Conservation (phyloP, 1,140 invertebrate genomes). For the Microplitis mediator region DNA sequence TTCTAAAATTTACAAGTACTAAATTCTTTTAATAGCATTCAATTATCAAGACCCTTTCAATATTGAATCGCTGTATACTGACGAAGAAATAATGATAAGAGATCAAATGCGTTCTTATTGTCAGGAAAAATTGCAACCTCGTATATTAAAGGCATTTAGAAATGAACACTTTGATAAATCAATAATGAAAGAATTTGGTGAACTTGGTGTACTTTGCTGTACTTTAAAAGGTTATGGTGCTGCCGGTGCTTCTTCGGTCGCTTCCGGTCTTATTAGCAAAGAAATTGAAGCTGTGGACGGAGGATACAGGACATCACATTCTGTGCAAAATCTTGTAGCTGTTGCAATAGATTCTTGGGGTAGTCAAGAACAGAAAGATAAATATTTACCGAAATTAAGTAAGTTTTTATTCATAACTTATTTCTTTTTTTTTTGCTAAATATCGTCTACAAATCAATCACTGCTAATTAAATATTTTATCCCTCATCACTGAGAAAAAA, state of each 20-base stretch:
- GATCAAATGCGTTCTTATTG: constrained; percentile 90
- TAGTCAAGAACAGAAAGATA: constrained; percentile 86
- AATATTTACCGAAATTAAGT: constrained; percentile 85
- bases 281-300: constrained; percentile 92
- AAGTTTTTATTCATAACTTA: constrained; percentile 9
- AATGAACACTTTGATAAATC: constrained; percentile 88
- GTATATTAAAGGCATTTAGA: constrained; percentile 87
- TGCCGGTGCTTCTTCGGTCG: constrained; percentile 89
- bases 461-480: too few relatives aligned
- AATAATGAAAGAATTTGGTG: constrained; percentile 90
- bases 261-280: constrained; percentile 92
- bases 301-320: constrained; percentile 90
- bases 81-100: constrained; percentile 90
- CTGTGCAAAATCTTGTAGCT: constrained; percentile 97
- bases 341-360: constrained; percentile 91
- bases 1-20: too few relatives aligned
- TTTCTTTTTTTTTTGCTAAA: background rate
- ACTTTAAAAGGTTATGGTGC: constrained; percentile 93
- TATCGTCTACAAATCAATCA: background rate
- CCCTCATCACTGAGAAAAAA: too few relatives aligned
- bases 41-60: constrained; percentile 93
- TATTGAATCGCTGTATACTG: constrained; percentile 83
- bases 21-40: constrained; percentile 62
- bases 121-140: constrained; percentile 86
- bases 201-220: constrained; percentile 85